phyloP scores from a whole-genome alignment of 2,113 vertebrate species.

The Strix uralensis region DNA sequence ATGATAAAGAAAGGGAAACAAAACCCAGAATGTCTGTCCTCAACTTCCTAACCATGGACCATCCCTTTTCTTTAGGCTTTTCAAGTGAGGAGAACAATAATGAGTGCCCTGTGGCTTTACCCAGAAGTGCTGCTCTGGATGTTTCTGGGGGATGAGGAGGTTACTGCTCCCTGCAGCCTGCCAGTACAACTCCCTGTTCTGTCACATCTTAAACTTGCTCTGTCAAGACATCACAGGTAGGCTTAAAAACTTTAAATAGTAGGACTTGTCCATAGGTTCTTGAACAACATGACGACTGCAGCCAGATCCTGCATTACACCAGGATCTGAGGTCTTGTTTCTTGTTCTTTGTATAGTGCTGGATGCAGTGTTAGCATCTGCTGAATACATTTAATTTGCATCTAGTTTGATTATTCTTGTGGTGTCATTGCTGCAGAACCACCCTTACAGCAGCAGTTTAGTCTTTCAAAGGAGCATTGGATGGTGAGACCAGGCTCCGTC shows the following conservation, averaged over 20 bases:
- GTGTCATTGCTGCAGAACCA: not conserved
- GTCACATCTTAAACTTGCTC: not conserved
- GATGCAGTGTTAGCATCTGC: not conserved
- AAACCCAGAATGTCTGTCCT: not conserved
- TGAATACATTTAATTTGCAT: not conserved
- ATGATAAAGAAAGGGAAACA: not conserved
- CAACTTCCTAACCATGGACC: not conserved
- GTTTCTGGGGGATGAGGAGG: not conserved
- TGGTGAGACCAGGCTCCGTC: not conserved
- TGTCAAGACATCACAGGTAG: not conserved
- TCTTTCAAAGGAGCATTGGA: not conserved
- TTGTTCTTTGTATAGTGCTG: not conserved
- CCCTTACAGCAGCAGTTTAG: not conserved
- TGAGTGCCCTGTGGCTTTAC: not conserved
- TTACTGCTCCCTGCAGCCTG: not conserved
- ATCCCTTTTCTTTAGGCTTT: not conserved
- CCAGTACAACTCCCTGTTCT: not conserved
- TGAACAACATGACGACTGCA: not conserved
- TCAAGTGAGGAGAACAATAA: not conserved
- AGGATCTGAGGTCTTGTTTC: not conserved
- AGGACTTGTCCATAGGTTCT: not conserved
- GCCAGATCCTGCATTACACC: no score
- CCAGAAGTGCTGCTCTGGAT: not conserved
- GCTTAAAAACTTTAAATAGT: not conserved
- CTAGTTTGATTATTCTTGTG: not conserved